These are phyloP conservation scores for Cheilosia urbana DNA, from an alignment of 2,888 invertebrate species.

Conservation along the genomic window DNA sequence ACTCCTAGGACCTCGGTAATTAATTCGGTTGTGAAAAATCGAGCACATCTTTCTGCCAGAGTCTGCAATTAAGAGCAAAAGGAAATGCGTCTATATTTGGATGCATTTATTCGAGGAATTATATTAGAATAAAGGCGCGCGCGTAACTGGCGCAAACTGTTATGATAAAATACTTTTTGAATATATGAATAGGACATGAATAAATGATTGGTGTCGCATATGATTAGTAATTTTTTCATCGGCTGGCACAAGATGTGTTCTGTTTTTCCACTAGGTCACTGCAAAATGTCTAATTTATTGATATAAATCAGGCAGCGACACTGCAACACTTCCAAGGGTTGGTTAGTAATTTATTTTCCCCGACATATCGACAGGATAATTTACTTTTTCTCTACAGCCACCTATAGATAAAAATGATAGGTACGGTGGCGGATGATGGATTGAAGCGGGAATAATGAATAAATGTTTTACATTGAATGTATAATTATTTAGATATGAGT, in stretches of 20 bases:
- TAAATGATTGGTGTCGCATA: conserved; percentile 81
- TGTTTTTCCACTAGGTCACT: conserved; percentile 29
- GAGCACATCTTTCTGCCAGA: conserved; percentile 80
- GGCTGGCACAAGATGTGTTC: conserved; percentile 4
- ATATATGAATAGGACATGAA: conserved; percentile 83
- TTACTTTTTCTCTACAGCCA: conserved; percentile 1
- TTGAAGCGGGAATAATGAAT: conserved; percentile 59
- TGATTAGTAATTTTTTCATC: conserved; percentile 75
- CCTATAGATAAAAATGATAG: conserved; percentile 5
- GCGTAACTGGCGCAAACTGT: conserved; percentile 65
- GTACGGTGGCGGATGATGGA: conserved; percentile 27
- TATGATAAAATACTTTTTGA: conserved; percentile 82
- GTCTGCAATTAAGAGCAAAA: conserved; percentile 54
- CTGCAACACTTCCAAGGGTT: conserved; percentile 6
- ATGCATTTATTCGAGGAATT: conserved; percentile 69
- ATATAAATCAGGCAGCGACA: conserved; percentile 30
- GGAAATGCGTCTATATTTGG: conserved; percentile 47
- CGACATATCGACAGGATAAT: conserved; percentile 33
- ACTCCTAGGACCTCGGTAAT: conserved; percentile 81
- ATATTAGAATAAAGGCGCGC: conserved; percentile 19
- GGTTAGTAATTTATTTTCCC: conserved; percentile 37
- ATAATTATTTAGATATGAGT: conserved; percentile 41
- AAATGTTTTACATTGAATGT: conserved; percentile 59
- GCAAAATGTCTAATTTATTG: conserved; percentile 42
- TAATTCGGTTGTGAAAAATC: conserved; percentile 83